Evolutionary conservation across 2,888 invertebrate species (phyloP).

Genomic region (Caenorhabditis sulstoni): DNA sequence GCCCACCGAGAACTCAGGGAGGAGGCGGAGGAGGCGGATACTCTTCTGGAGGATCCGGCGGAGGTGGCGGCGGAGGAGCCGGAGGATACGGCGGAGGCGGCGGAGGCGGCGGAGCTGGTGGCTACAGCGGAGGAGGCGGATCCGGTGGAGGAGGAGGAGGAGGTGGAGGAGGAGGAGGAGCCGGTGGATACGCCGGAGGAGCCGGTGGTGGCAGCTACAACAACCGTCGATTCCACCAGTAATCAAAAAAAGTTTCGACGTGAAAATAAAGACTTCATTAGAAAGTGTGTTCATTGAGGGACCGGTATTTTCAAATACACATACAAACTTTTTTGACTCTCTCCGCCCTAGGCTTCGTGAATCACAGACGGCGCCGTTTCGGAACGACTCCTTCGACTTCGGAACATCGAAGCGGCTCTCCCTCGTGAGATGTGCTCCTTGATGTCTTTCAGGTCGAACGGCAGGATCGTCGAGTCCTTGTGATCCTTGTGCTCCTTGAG

Average conservation of each 20-base stretch:
- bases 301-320: conserved; percentile 52
- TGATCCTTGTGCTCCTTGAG: conserved; percentile 42
- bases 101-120: conserved; percentile 33
- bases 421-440: conserved; percentile 42
- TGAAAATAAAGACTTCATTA: conserved; percentile 40
- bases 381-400: conserved; percentile 47
- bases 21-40: conserved; percentile 44
- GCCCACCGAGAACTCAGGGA: conserved; percentile 62
- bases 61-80: not conserved
- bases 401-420: conserved; percentile 50
- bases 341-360: conserved; percentile 24
- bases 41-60: not conserved
- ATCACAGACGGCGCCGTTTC: conserved; percentile 45
- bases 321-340: conserved; percentile 13
- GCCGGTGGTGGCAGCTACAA: conserved; percentile 46
- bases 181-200: conserved; percentile 46
- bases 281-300: conserved; percentile 9
- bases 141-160: conserved; percentile 9
- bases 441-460: conserved; percentile 38
- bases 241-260: not conserved
- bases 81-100: conserved; percentile 35
- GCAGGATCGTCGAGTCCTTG: conserved; percentile 28
- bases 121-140: conserved; percentile 32
- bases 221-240: conserved; percentile 42
- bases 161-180: conserved; percentile 33